A percentile compares a stretch with the other conserved stretches of the same genome.
Evolutionary conservation across 2,797 vertebrate genomes (phyloP).

Genomic region (Sus cebifrons): DNA sequence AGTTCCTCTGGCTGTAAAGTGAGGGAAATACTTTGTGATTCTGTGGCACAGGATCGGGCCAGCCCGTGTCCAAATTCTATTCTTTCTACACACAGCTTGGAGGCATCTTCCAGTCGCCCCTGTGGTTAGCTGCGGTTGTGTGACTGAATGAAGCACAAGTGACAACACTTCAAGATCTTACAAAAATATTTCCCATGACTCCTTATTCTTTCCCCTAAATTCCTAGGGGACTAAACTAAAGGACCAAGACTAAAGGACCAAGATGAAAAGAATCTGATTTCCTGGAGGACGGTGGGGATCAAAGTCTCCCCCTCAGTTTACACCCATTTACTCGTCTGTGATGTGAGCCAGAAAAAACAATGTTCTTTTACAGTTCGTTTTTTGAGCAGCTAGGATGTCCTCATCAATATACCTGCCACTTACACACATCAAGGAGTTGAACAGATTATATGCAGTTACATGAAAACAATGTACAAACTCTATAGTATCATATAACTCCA

Average conservation of each 20-base stretch:
- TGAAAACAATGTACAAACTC: not conserved
- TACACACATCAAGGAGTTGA: not conserved
- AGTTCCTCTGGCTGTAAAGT: not conserved
- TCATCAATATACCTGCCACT: not conserved
- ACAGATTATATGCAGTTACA: not conserved
- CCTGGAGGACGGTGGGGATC: not conserved
- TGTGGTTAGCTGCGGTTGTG: not conserved
- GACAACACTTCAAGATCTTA: not conserved
- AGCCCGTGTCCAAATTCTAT: not conserved
- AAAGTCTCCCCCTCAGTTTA: not conserved
- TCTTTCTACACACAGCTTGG: not conserved
- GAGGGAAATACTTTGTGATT: not conserved
- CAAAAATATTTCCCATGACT: not conserved
- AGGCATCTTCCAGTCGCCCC: not conserved
- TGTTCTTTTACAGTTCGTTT: conserved; percentile 10
- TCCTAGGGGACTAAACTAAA: not conserved
- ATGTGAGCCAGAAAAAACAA: conserved; percentile 15
- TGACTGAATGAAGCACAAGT: not conserved
- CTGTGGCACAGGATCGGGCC: not conserved
- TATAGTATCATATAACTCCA: not conserved
- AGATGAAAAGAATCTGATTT: not conserved
- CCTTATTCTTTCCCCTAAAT: not conserved
- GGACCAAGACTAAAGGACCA: not conserved
- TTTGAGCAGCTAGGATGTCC: not conserved
- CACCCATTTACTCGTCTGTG: not conserved